Conservation (phyloP, 30 jellyfish, hydroid and myxozoan species). For the Euphysa ruthae region DNA sequence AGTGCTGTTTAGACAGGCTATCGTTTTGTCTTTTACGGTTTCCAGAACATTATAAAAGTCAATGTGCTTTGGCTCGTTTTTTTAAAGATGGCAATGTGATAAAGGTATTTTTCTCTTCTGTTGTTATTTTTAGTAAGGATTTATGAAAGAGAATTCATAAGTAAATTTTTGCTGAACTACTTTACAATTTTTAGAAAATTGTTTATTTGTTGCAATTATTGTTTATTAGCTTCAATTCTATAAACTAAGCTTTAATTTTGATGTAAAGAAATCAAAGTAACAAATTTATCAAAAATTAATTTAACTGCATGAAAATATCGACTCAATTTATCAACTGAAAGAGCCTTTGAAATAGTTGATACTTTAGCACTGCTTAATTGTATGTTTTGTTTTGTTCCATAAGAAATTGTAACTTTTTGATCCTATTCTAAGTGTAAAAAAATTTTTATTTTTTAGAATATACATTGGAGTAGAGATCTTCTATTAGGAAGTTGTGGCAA, state of each 20-base stretch:
- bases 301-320: no score
- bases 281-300: no score
- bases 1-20: conserved; percentile 58
- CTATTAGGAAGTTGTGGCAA: conserved; percentile 43
- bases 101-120: conserved; percentile 2
- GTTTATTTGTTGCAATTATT: background rate
- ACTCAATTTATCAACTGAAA: no score
- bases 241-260: background rate
- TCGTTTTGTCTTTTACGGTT: conserved; percentile 69
- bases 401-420: no score
- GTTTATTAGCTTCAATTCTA: background rate
- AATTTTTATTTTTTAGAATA: conserved; percentile 33
- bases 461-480: conserved; percentile 48
- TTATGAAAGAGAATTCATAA: no score
- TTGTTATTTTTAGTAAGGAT: no score
- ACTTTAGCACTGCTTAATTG: background rate
- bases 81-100: conserved; percentile 17
- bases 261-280: background rate
- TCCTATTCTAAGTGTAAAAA: no score
- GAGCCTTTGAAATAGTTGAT: background rate
- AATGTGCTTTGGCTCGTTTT: conserved; percentile 54
- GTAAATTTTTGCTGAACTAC: no score
- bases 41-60: conserved; percentile 94
- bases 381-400: background rate
- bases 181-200: background rate